Percentiles rank a stretch among this genome's conserved stretches.
Conservation (phyloP, 2,113 vertebrate species). For the Sorex araneus region DNA sequence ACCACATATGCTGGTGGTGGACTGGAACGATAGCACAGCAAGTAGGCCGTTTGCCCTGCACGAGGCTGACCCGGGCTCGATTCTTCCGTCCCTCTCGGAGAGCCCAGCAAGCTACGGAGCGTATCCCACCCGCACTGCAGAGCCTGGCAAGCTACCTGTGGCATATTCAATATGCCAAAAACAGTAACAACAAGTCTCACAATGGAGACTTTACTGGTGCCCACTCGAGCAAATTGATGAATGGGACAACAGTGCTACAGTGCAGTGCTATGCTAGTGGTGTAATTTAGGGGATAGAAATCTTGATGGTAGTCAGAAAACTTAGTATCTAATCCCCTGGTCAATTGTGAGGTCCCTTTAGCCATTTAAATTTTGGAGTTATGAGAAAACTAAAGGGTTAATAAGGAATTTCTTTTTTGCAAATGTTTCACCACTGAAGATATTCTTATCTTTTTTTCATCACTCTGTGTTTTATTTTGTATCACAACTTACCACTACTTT, state of each 20-base stretch:
- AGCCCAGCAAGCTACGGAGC: too few species aligned
- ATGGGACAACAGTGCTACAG: too few species aligned
- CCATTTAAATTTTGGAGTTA: not conserved
- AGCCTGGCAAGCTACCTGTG: too few species aligned
- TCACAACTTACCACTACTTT: slow-evolving; percentile 49
- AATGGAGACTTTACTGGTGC: too few species aligned
- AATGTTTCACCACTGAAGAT: slow-evolving; percentile 12
- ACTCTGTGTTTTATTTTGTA: slow-evolving; percentile 42
- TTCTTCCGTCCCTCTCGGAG: too few species aligned
- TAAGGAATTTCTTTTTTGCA: slow-evolving; percentile 18
- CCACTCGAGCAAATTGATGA: too few species aligned
- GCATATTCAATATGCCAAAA: too few species aligned
- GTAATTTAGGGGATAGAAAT: not conserved
- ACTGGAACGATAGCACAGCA: too few species aligned
- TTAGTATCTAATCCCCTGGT: not conserved
- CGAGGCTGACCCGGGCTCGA: too few species aligned
- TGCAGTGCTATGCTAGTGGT: not conserved
- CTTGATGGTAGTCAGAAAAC: not conserved
- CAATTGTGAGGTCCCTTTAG: not conserved
- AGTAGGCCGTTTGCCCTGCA: too few species aligned
- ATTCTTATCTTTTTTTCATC: slow-evolving; percentile 26
- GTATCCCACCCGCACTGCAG: too few species aligned
- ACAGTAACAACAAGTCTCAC: too few species aligned
- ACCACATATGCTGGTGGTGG: not conserved
- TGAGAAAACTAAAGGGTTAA: not conserved